Conservation (phyloP, 2,113 vertebrate species). For the Ciconia maguari region DNA sequence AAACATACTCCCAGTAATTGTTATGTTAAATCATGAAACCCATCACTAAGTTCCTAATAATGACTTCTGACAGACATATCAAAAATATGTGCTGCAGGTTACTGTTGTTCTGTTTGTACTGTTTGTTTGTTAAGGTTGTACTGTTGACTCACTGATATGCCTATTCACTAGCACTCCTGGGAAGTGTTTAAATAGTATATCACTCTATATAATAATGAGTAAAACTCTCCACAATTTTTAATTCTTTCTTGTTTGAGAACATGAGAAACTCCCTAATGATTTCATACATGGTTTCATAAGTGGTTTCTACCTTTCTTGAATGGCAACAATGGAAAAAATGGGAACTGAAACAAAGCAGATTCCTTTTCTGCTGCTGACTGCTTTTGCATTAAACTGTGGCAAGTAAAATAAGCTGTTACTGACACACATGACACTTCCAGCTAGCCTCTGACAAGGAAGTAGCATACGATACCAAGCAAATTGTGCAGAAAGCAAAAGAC, state of each 20-base stretch:
- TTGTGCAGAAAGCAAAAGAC: neutral
- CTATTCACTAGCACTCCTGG: neutral
- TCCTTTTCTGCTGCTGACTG: neutral
- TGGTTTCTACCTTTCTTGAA: neutral
- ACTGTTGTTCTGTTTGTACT: neutral
- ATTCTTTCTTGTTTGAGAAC: neutral
- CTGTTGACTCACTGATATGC: neutral
- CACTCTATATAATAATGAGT: neutral
- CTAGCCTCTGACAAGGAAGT: neutral
- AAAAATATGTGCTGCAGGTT: neutral
- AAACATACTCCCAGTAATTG: neutral
- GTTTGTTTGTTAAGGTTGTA: too few species aligned
- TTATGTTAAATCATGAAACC: neutral
- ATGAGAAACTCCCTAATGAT: neutral
- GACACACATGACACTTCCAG: neutral
- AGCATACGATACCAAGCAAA: neutral
- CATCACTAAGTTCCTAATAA: neutral
- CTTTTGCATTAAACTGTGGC: neutral
- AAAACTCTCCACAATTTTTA: neutral
- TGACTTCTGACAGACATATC: neutral
- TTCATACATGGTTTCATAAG: neutral
- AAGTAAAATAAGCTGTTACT: neutral
- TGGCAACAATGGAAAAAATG: neutral
- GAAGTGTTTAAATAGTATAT: neutral
- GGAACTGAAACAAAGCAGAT: neutral